Conservation (phyloP, 2,797 vertebrate species). For the Trachops cirrhosus region DNA sequence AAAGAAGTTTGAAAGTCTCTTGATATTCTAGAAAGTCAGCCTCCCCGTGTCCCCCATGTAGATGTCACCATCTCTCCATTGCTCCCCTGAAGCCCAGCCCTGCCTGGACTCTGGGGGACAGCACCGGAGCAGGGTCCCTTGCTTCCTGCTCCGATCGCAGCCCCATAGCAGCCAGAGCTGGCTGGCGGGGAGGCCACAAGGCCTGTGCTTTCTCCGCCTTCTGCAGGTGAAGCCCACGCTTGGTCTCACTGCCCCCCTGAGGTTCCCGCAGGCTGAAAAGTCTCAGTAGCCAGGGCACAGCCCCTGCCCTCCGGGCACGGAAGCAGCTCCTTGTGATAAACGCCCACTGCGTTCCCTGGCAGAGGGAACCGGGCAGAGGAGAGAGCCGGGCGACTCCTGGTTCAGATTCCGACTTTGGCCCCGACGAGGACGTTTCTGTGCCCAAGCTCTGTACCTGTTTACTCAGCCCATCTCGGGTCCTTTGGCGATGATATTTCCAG, state of each 20-base stretch:
- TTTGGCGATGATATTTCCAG: slow-evolving; percentile 33
- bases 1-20: not conserved
- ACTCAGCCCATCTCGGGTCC: not conserved
- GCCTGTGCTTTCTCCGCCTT: not conserved
- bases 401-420: not conserved
- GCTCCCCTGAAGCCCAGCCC: not conserved
- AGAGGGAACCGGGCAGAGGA: not conserved
- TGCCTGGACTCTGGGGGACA: not conserved
- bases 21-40: not conserved
- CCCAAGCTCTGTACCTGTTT: not conserved
- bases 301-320: not conserved
- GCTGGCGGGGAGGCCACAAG: not conserved
- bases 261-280: not conserved
- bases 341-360: too few species aligned
- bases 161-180: not conserved
- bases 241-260: not conserved
- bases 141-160: not conserved
- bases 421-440: not conserved
- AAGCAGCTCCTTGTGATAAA: not conserved
- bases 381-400: not conserved
- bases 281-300: not conserved
- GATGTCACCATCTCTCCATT: not conserved
- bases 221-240: not conserved
- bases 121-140: not conserved
- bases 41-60: accelerated